A percentile compares a stretch with the other conserved stretches of the same genome.
Conservation (phyloP, 2,113 vertebrate species). For the Acinonyx jubatus region DNA sequence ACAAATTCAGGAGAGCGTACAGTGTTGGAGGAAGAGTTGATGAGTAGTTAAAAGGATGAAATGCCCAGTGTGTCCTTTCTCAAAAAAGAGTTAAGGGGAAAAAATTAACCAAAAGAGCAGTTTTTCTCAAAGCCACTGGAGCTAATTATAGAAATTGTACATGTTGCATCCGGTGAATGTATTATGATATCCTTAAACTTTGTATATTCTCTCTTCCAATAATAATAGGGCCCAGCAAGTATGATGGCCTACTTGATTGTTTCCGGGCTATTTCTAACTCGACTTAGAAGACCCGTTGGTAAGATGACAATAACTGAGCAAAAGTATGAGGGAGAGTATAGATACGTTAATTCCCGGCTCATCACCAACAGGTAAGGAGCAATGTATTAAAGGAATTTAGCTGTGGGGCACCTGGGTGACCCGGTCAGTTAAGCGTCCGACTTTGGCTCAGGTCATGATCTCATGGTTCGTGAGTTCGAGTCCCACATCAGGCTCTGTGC, state of each 20-base stretch:
- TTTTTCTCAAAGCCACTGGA: neutral
- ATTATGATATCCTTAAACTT: conserved; percentile 9
- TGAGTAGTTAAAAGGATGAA: neutral
- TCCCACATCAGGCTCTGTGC: too few species aligned
- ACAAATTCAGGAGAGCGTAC: neutral
- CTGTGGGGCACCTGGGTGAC: too few species aligned
- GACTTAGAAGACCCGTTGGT: conserved; percentile 95
- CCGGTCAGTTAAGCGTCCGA: too few species aligned
- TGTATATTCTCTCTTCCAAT: conserved; percentile 28
- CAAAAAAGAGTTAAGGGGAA: neutral
- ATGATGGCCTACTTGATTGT: conserved; percentile 98
- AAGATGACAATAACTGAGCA: conserved; percentile 97
- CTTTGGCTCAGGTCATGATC: too few species aligned
- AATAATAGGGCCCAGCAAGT: conserved; percentile 91
- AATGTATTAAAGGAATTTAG: neutral
- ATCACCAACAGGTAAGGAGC: conserved; percentile 96
- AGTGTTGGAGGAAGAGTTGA: neutral
- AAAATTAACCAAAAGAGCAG: neutral
- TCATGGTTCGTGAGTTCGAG: too few species aligned
- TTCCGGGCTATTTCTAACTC: conserved; percentile 96
- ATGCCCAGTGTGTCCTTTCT: neutral
- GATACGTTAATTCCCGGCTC: conserved; percentile 97
- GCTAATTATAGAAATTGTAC: neutral
- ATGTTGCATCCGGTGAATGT: conserved; percentile 1
- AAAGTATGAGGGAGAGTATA: conserved; percentile 97